Conservation (phyloP, 2,113 vertebrate genomes). For the Tragelaphus strepsiceros region DNA sequence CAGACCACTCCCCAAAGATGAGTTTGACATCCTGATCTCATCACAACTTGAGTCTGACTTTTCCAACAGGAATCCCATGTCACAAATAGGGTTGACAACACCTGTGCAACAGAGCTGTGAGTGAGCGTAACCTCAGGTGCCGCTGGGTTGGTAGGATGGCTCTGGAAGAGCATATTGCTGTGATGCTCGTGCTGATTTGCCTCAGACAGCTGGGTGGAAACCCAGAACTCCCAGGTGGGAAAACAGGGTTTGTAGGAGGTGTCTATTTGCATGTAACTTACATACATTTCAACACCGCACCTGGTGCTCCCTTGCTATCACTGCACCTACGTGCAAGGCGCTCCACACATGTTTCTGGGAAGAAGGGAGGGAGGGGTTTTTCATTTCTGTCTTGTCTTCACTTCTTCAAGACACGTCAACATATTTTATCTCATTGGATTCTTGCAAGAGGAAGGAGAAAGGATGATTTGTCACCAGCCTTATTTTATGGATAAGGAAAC, state of each 20-base stretch:
- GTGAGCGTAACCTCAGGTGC: no score
- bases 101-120: not conserved
- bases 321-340: accelerated
- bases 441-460: not conserved
- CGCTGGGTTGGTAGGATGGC: not conserved
- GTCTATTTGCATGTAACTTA: not conserved
- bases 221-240: not conserved
- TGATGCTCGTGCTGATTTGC: not conserved
- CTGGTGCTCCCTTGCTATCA: not conserved
- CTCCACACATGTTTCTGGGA: not conserved
- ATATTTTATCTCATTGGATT: not conserved
- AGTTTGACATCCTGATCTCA: not conserved
- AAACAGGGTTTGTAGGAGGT: not conserved
- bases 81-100: not conserved
- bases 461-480: not conserved
- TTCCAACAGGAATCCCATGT: not conserved
- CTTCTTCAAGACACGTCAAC: not conserved
- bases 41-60: not conserved
- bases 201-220: not conserved
- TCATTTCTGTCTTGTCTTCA: not conserved
- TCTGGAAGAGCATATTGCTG: not conserved
- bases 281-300: not conserved
- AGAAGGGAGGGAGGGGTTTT: not conserved
- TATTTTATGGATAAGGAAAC: not conserved
- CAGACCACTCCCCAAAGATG: not conserved